Conservation (phyloP, 2,888 invertebrate species). For the Seira ritae region DNA sequence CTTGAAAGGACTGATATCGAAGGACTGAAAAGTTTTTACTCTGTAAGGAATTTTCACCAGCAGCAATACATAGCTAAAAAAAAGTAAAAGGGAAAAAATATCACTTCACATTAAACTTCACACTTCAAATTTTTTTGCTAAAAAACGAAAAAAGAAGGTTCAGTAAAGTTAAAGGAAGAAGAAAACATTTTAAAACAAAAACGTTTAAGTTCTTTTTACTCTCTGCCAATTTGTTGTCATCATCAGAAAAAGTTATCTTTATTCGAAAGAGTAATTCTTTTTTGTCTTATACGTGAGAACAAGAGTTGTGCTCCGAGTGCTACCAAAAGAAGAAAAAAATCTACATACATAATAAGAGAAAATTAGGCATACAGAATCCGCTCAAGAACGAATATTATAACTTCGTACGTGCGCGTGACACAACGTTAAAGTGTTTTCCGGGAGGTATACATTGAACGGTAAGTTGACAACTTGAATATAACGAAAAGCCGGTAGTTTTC, state of each 20-base stretch:
- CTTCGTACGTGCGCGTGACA: too few species aligned
- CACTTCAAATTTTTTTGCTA: background rate
- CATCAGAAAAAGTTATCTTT: background rate
- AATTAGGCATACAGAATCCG: background rate
- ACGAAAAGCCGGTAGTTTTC: background rate
- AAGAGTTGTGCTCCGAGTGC: slow-evolving; percentile 1
- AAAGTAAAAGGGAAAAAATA: slow-evolving; percentile 23
- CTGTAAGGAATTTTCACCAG: slow-evolving; percentile 59
- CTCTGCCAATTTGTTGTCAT: slow-evolving; percentile 53
- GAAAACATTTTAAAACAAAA: too few species aligned
- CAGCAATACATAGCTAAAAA: slow-evolving; percentile 50
- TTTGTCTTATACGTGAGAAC: slow-evolving; percentile 25
- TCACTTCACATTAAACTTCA: slow-evolving; percentile 45
- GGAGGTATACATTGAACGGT: slow-evolving; percentile 9
- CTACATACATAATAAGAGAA: background rate
- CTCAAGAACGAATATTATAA: slow-evolving; percentile 4
- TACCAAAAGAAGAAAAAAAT: background rate
- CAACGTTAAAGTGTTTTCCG: background rate
- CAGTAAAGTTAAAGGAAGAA: slow-evolving; percentile 35
- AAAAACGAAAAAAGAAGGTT: background rate
- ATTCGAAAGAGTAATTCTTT: too few species aligned
- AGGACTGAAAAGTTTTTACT: slow-evolving; percentile 58
- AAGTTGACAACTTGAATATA: slow-evolving; percentile 1
- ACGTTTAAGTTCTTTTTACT: background rate
- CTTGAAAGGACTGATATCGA: slow-evolving; percentile 63